Evolutionary conservation across 2,888 invertebrate genomes (phyloP), one percentile per base, ranked within the genome.

Genomic region (Pyrrhosoma nymphula): DNA sequence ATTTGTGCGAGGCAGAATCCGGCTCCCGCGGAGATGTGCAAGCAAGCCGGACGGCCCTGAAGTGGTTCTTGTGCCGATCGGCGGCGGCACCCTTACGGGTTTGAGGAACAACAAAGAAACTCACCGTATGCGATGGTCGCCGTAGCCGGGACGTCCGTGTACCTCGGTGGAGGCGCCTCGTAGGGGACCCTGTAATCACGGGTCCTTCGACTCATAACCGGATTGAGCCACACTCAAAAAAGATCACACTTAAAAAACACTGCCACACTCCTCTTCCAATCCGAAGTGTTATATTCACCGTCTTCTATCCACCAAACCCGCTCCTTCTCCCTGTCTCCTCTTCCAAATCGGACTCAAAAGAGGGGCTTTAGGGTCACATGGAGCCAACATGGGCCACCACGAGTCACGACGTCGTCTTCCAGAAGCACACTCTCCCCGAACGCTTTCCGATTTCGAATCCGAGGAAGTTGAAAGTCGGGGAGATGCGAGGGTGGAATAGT

Each of bases 191-290:
- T 63, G 93, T 69, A 93, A 75, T 93, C 93, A 47, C 93, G 93
- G 69, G 93, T 93, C 93, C 93, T 93, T 47, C 93, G 69, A 93
- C 69, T 93, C 93, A 93, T 93, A 39, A 47, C 93, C 93, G 69
- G 63, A 35, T 39, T 47, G 20, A 39, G 35, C 47, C 39, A 69
- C 39, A 91, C 55, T 60, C 56, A 20, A 56, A 91, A 20, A 39
- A 35, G 69, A 69, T 91, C 91, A 93, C 93, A 93, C 93, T 39
- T 23, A 69, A 90, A 63, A 90, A 56, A 30, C 39, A 60, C 60
- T 88, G 39, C 88, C 23, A 47, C 47, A 39, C 47, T 56, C 47
- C 56, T 47, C 89, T 30, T 30, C 35, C 0, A 14, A 35, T 14
- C 12, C 30, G 16, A n/a, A 14, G 82, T 35, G 82, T 14, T 14